Base-by-base conservation (phyloP, 2,113 vertebrate genomes). In the Fregata magnificens region DNA sequence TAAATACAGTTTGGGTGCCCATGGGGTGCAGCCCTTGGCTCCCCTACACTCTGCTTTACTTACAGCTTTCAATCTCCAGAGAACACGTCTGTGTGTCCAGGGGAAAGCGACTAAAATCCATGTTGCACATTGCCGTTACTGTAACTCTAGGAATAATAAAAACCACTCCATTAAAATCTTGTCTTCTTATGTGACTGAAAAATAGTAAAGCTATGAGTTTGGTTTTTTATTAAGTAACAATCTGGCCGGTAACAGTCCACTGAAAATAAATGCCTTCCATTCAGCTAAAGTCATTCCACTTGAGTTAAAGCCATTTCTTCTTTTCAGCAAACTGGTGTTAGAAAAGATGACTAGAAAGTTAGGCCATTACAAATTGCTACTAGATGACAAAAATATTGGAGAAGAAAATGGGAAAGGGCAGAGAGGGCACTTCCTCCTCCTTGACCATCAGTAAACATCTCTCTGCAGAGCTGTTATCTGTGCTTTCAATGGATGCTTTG, bases 101-200 rank as follows among this genome's bases (percentile, higher is more conserved):
- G 6, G 99, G 99, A 95, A 99, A 99, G 31, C 99, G 99, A 90
- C 99, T 99, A 65, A 99, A 99, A 97, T 99, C 99, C 99, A 99
- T 99, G 97, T 99, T 99, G 97, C 99, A 99, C 99, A 99, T 99
- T 16, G 99, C 99, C 0, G 99, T 99, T 87, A 99, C 99, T 9
- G 99, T 99, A 58, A 99, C 99, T 98, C 99, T 99, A 95, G 86
- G 93, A 96, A 93, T 52, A 93, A 90, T 59, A 90, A 97, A 87
- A 70, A 71, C 0, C 31, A 63, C 13, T 36, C 38, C 2, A 56
- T 93, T 71, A 87, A 63, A 83, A 66, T 7, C 7, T 47, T 63
- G 4, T 34, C 42, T 24, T 45, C 26, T 74, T 50, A 31, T 15
- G 38, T 42, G 25, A 63, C 44, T 67, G 56, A 71, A 86, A 91